Base-by-base conservation (phyloP, 1,140 invertebrate genomes). In the Drosophila fuyamai region DNA sequence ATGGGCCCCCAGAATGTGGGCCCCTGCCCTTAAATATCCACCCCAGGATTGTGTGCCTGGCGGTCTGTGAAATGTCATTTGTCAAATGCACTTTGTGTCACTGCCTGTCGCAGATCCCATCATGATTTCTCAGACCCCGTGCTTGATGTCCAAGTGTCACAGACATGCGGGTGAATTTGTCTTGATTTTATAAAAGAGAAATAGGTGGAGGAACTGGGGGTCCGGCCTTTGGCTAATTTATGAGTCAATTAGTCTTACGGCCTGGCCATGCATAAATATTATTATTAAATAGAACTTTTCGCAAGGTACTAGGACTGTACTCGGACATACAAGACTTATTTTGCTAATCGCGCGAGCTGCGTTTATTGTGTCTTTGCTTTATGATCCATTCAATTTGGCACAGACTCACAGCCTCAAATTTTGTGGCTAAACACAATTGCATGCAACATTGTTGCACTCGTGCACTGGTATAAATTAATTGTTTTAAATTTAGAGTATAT, bases 81-180 rank as follows among this genome's bases (percentile, higher is more conserved):
- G 84, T 89, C 84, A 89, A 90, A 89, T 89, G 84, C 84, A 89
- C 84, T 89, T 89, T 89, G 81, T 90, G 84, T 88, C 83, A 83
- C 66, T 82, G 70, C 79, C 83, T 76, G 73, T 76, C 73, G 73
- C 72, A 76, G 76, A 59, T 76, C 47, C 74, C 77, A 77, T 77
- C 73, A 77, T 41, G 75, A 60, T 68, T 66, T 51, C 48, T 36
- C 29, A 71, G 68, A 43, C 47, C 32, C 65, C 58, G 32, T 67
- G 51, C 63, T 61, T 74, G 81, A 84, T 85, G 81, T 84, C 73
- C 67, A 77, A 90, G 68, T 90, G 85, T 90, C 85, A 89, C 51
- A 76, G 85, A 84, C 78, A 89, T 90, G 84, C 81, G 80, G 84
- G 85, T 71, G 68, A 90, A 89, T 88, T 89, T 81, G 81, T 89